Percentiles rank a stretch among this genome's conserved stretches.
phyloP scores from a whole-genome alignment of 1,140 invertebrate genomes.

The Procambarus clarkii region DNA sequence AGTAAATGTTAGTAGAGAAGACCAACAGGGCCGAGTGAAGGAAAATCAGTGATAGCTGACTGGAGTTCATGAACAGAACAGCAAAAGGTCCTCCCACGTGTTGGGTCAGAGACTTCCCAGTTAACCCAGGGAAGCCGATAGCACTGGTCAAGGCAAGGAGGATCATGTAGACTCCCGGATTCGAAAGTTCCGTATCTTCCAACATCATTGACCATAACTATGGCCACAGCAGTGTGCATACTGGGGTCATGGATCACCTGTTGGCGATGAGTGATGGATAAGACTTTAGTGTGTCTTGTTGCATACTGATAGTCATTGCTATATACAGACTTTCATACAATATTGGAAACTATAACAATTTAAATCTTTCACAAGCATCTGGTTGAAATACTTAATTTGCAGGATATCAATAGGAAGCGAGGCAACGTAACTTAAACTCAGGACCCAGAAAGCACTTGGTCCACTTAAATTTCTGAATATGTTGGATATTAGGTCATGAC shows the following conservation, averaged over 20 bases:
- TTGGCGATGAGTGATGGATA: not conserved
- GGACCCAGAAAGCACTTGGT: too few relatives aligned
- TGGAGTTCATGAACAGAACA: conserved; percentile 13
- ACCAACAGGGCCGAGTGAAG: not conserved
- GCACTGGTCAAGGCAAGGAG: conserved; percentile 22
- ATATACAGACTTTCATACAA: too few relatives aligned
- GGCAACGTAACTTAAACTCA: too few relatives aligned
- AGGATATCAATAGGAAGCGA: too few relatives aligned
- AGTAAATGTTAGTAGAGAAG: not conserved
- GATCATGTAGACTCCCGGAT: not conserved
- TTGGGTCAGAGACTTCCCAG: conserved; percentile 28
- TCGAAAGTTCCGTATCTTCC: not conserved
- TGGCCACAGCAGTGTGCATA: conserved; percentile 1
- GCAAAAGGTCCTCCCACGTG: conserved; percentile 19
- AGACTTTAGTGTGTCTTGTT: not conserved
- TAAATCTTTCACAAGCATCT: too few relatives aligned
- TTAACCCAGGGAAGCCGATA: conserved; percentile 7
- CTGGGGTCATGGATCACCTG: conserved; percentile 45
- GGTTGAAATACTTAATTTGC: too few relatives aligned
- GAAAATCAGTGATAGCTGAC: conserved; percentile 18
- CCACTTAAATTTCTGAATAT: too few relatives aligned
- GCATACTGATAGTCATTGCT: too few relatives aligned
- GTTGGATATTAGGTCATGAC: too few relatives aligned
- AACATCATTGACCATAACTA: conserved; percentile 43
- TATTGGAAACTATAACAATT: too few relatives aligned